Percentiles rank a stretch among this genome's conserved stretches.
phyloP scores from a whole-genome alignment of 2,888 invertebrate genomes.

The Drosophila kokeensis region DNA sequence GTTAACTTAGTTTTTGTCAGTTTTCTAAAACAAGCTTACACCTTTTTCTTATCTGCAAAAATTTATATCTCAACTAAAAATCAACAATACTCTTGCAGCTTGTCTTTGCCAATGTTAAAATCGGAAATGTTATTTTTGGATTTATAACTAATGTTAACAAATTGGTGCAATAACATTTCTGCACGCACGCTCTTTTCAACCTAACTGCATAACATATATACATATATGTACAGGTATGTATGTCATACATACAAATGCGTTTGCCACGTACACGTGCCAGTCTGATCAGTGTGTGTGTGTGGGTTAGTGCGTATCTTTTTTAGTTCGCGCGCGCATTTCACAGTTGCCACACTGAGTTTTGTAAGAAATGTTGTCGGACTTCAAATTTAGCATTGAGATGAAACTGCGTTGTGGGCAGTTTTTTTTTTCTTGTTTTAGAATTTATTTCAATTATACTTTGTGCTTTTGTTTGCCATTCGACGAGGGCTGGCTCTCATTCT shows the following conservation, averaged over 20 bases:
- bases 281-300: slow-evolving; percentile 38
- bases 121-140: slow-evolving; percentile 1
- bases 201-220: not conserved
- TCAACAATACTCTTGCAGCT: not conserved
- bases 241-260: slow-evolving; percentile 18
- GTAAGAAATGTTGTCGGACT: slow-evolving; percentile 15
- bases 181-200: slow-evolving; percentile 11
- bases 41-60: not conserved
- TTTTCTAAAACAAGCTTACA: not conserved
- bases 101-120: not conserved
- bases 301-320: slow-evolving; percentile 21
- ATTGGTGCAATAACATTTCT: slow-evolving; percentile 4
- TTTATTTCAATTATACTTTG: slow-evolving; percentile 54
- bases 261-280: slow-evolving; percentile 70
- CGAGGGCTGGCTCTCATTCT: slow-evolving; percentile 20
- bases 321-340: slow-evolving; percentile 67
- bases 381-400: slow-evolving; percentile 34
- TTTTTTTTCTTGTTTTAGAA: slow-evolving; percentile 45
- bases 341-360: slow-evolving; percentile 36
- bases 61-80: not conserved
- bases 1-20: not conserved
- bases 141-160: slow-evolving; percentile 11
- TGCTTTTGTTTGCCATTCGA: slow-evolving; percentile 13
- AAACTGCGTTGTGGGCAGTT: slow-evolving; percentile 43
- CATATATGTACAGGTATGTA: slow-evolving; percentile 1